Conservation (phyloP, 2,113 vertebrate genomes). For the Campylomormyrus tamandua region DNA sequence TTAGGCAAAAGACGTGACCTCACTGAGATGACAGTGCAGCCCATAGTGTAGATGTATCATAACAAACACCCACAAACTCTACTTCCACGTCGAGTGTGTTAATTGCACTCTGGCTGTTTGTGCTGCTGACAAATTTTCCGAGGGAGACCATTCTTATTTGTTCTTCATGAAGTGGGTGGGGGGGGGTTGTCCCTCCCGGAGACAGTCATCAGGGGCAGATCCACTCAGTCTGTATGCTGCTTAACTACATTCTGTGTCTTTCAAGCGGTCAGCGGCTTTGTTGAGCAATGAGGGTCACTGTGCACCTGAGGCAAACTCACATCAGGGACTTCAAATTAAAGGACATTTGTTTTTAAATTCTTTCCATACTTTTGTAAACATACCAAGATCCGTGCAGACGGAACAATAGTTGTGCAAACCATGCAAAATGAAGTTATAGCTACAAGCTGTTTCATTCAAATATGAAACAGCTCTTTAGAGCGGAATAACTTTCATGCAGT, state of each 20-base stretch:
- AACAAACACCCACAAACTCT: neutral
- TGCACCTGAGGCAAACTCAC: neutral
- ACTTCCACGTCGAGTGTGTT: neutral
- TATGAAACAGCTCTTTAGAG: neutral
- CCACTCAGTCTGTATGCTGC: neutral
- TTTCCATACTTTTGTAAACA: neutral
- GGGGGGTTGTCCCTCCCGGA: neutral
- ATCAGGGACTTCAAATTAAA: neutral
- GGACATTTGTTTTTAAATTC: neutral
- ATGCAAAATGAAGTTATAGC: neutral
- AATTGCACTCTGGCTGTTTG: neutral
- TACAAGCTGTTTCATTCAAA: neutral
- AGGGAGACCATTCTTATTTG: neutral
- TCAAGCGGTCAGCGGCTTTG: neutral
- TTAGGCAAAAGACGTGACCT: neutral
- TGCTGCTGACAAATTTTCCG: neutral
- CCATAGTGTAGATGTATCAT: neutral
- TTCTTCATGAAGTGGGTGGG: neutral
- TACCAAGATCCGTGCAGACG: neutral
- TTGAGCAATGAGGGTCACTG: neutral
- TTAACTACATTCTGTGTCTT: neutral
- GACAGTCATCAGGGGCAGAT: neutral
- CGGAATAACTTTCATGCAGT: neutral
- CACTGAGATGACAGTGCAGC: neutral
- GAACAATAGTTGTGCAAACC: neutral